These are phyloP conservation scores for Pseudomyrmex gracilis DNA, from an alignment of 1,140 invertebrate genomes.

Conservation along the genomic window DNA sequence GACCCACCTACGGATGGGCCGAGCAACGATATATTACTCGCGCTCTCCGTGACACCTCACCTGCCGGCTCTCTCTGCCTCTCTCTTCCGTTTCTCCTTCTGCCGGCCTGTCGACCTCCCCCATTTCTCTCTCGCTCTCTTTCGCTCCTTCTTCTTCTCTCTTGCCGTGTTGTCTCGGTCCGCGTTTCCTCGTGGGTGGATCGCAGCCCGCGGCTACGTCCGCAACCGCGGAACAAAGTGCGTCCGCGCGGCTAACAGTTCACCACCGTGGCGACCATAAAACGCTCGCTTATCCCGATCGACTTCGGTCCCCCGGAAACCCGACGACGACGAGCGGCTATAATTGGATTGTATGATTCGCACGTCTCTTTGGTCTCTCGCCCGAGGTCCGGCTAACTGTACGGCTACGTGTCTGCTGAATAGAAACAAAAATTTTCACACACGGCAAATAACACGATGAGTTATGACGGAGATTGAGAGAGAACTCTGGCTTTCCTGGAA, in stretches of 20 bases:
- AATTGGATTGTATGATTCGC: constrained; percentile 12
- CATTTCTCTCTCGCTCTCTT: constrained; percentile 25
- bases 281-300: constrained; percentile 63
- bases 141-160: constrained; percentile 37
- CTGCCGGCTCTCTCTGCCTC: constrained; percentile 77
- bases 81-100: constrained; percentile 52
- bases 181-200: constrained; percentile 85
- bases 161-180: constrained; percentile 43
- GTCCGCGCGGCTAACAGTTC: constrained; percentile 57
- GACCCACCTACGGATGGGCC: constrained; percentile 79
- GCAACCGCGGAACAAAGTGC: constrained; percentile 74
- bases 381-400: background rate
- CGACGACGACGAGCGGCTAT: constrained; percentile 28
- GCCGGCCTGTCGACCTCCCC: constrained; percentile 31
- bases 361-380: background rate
- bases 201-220: constrained; percentile 72
- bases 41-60: constrained; percentile 85
- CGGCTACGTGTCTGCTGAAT: no score
- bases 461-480: background rate
- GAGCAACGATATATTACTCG: constrained; percentile 84
- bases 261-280: constrained; percentile 50
- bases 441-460: no score
- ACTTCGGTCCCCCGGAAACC: constrained; percentile 33
- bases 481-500: background rate
- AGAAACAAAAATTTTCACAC: no score